Base-by-base conservation (phyloP, 2,113 vertebrate species). In the Poeciliopsis retropinna region DNA sequence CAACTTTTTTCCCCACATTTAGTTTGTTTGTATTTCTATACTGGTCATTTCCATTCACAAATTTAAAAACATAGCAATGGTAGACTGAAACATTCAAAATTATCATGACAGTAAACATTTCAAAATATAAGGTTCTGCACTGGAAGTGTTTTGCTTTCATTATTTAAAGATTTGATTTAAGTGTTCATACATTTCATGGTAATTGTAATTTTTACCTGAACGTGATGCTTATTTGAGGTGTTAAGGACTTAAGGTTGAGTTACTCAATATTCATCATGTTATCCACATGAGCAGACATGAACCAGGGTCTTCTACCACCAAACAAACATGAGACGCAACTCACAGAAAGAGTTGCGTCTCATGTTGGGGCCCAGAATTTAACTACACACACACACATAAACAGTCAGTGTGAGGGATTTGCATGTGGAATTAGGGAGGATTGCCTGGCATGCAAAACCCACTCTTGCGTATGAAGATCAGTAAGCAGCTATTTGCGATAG, bases 261-360 rank as follows among this genome's bases (percentile, higher is more conserved):
- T 72, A 83, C 37, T 32, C 31, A 62, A 84, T 74, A 79, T 17
- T 41, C 63, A n/a, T 51, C 60, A 19, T 34, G 64, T 85, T 66
- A 63, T 73, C 30, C 54, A 65, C 69, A 78, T 67, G 9, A n/a
- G 25, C n/a, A 27, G 34, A 14, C 77, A 81, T 89, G 72, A 73
- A 67, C 44, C 17, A 5, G 4, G 44, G 44, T 47, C 4, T 47
- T 17, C 17, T 47, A 47, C 17, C 44, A 47, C 17, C 17, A 15
- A 19, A 17, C 5, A 17, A 6, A 17, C 5, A 47, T 5, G 44
- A 47, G 44, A 47, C 17, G 17, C 15, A 47, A 17, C 14, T 17
- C 4, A 19, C 44, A n/a, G n/a, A n/a, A n/a, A n/a, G n/a, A n/a
- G n/a, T n/a, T n/a, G n/a, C n/a, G n/a, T n/a, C n/a, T n/a, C n/a